A percentile compares a stretch with the other conserved stretches of the same genome.
phyloP scores from a whole-genome alignment of 1,140 invertebrate species.

The Pseudomyrmex flavicornis region DNA sequence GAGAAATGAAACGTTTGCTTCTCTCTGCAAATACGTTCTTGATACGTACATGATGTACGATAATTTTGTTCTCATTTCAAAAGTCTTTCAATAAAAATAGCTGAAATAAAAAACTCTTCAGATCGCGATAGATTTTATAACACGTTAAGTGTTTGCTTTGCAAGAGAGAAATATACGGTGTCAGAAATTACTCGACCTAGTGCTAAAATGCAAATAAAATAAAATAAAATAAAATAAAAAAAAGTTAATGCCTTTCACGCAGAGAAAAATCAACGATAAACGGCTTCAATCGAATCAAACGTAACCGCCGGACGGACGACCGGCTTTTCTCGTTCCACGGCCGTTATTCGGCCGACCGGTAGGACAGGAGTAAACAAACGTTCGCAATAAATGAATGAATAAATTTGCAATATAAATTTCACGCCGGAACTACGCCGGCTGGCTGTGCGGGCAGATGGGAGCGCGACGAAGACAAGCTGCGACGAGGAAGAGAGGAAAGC shows the following conservation, averaged over 20 bases:
- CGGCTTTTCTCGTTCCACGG: constrained; percentile 27
- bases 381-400: constrained; percentile 75
- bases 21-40: neutral
- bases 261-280: constrained; percentile 14
- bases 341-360: constrained; percentile 56
- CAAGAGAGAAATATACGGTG: no score
- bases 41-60: constrained; percentile 28
- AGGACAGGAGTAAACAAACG: constrained; percentile 65
- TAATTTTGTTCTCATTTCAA: neutral
- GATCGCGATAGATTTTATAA: no score
- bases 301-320: neutral
- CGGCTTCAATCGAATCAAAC: constrained; percentile 38
- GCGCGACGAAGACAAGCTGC: neutral
- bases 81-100: neutral
- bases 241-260: neutral
- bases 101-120: no score
- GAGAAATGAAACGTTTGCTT: constrained; percentile 14
- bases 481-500: neutral
- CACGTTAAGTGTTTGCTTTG: no score
- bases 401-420: constrained; percentile 79
- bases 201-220: constrained; percentile 4
- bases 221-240: neutral
- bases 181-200: neutral
- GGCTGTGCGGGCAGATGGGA: constrained; percentile 13
- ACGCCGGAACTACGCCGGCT: constrained; percentile 53